Base-by-base conservation (phyloP, 2,797 vertebrate genomes). In the Brachyrhaphis roseni region DNA sequence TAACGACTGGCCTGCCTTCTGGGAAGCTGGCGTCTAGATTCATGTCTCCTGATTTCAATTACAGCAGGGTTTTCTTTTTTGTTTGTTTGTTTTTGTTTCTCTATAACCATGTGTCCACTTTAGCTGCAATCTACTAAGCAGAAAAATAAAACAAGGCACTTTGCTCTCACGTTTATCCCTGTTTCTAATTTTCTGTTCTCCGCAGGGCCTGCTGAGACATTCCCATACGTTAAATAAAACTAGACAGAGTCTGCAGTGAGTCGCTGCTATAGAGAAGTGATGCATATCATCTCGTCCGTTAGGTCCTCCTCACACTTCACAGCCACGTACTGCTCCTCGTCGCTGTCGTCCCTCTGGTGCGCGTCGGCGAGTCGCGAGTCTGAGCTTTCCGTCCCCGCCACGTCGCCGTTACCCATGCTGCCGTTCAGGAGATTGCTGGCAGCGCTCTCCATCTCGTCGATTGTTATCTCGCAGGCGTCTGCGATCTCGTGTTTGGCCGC, bases 381-480 rank as follows among this genome's bases (percentile, higher is more conserved):
- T 36, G 95, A 94, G 0, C 34, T 78, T 87, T 93, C 95, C 80
- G 77, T 91, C 89, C 74, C 96, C 92, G 75, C 82, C 0, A 31
- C 70, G 86, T 31, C 92, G 76, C 94, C 92, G 31, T 95, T 96
- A 39, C 94, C 93, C 87, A 97, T 84, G 3, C 93, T 96, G 71
- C 97, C 97, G 0, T 97, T 98, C 79, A 99, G 96, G 92, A 99
- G 95, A 79, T 96, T 97, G 84, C 97, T 98, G 77, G 98, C 98
- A 0, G 98, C 98, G 1, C 98, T 99, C 93, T 99, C 98, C 98
- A 99, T 99, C 93, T 99, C 98, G 0, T 99, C 98, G 0, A 99
- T 98, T 74, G 97, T 99, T 95, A 99, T 95, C 92, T 98, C 96
- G 71, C 98, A 99, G 34, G 98, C 98, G 23, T 99, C 98, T 0